These are phyloP conservation scores for Erebia palarica DNA, from an alignment of 2,888 invertebrate genomes.

Conservation along the genomic window DNA sequence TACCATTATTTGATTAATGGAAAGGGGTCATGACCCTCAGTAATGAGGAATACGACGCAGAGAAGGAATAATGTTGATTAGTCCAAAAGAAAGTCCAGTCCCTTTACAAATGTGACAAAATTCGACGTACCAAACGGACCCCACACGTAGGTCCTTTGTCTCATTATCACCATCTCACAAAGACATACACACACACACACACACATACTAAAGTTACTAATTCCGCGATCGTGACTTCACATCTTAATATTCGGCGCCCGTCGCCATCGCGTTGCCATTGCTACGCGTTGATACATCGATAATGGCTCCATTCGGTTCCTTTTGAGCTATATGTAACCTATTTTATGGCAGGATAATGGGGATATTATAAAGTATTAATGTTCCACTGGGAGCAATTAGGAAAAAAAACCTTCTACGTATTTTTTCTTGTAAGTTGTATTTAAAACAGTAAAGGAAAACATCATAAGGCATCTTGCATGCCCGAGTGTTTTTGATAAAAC, in stretches of 20 bases:
- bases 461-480: no score
- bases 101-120: background rate
- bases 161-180: background rate
- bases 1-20: no score
- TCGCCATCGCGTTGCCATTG: conserved; percentile 55
- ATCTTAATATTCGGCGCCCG: conserved; percentile 66
- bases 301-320: conserved; percentile 39
- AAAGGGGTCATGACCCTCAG: no score
- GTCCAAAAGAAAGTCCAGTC: no score
- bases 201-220: conserved; percentile 30
- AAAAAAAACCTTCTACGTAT: no score
- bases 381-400: no score
- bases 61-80: no score
- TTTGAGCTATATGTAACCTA: conserved; percentile 24
- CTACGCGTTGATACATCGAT: conserved; percentile 74
- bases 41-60: no score
- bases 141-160: conserved; percentile 23
- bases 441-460: no score
- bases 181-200: conserved; percentile 11
- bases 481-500: no score
- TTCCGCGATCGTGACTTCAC: conserved; percentile 67
- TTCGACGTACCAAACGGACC: conserved; percentile 18
- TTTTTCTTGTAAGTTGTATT: no score
- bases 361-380: background rate
- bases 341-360: conserved; percentile 7